Evolutionary conservation across 2,797 vertebrate species (phyloP).

Genomic region (Cercopithecus hamlyni): DNA sequence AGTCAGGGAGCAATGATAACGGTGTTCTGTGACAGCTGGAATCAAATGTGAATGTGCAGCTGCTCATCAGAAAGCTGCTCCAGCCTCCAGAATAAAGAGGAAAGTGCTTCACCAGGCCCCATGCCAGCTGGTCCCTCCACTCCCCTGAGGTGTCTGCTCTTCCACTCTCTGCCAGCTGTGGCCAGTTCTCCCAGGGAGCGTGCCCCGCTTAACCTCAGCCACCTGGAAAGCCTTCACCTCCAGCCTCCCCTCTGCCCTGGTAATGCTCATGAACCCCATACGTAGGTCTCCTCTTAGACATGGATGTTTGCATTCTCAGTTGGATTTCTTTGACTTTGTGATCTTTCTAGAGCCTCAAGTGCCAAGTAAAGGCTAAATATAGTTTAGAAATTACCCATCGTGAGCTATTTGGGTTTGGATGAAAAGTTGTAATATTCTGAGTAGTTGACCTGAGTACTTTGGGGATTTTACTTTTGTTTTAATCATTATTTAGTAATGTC

Average conservation of each 20-base stretch:
- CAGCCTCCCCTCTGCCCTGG: fast-evolving
- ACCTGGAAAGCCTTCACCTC: neutral
- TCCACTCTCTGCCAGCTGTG: neutral
- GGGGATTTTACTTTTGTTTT: neutral
- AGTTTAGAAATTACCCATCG: neutral
- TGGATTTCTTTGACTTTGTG: neutral
- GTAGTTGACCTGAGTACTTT: neutral
- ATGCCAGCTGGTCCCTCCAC: neutral
- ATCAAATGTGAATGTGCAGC: neutral
- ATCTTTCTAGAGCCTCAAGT: neutral
- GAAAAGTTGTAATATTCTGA: neutral
- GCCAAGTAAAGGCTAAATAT: neutral
- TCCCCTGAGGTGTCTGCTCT: neutral
- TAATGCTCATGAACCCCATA: neutral
- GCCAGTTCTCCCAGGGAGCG: neutral
- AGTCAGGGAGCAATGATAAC: neutral
- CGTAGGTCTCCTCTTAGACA: neutral
- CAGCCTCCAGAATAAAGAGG: too few species aligned
- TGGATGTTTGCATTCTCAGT: neutral
- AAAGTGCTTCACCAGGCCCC: neutral
- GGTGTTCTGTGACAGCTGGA: neutral
- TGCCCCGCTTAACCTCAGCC: neutral
- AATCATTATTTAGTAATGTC: neutral
- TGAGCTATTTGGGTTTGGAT: neutral
- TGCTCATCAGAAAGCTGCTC: neutral